phyloP scores from a whole-genome alignment of 2,797 vertebrate genomes.

The Trematomus bernacchii region DNA sequence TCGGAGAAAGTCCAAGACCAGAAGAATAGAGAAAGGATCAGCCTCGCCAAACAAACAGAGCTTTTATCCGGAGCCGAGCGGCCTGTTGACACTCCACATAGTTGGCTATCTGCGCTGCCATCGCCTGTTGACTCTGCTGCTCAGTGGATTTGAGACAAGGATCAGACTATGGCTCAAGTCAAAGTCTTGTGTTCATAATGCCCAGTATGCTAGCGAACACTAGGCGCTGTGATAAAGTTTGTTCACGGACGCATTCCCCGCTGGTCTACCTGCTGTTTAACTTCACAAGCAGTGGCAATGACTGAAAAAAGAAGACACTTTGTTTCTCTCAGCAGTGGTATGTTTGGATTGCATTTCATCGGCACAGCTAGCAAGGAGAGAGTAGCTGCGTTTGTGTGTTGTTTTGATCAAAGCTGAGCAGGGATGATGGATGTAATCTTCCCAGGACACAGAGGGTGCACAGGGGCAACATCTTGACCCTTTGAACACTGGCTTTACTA shows the following conservation, averaged over 20 bases:
- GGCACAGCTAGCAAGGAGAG: constrained; percentile 27
- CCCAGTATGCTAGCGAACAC: constrained; percentile 62
- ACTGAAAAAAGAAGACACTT: constrained; percentile 19
- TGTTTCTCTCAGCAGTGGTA: constrained; percentile 32
- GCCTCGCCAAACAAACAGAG: constrained; percentile 76
- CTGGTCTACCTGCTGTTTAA: constrained; percentile 65
- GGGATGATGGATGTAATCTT: constrained; percentile 63
- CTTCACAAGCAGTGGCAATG: constrained; percentile 52
- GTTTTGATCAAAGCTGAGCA: constrained; percentile 58
- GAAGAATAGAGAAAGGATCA: constrained; percentile 71
- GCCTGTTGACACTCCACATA: constrained; percentile 72
- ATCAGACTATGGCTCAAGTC: constrained; percentile 73
- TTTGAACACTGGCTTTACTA: constrained; percentile 9
- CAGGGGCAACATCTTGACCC: constrained; percentile 45
- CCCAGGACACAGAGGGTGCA: constrained; percentile 37
- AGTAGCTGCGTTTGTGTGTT: constrained; percentile 42
- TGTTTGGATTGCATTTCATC: constrained; percentile 55
- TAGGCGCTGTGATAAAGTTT: constrained; percentile 68
- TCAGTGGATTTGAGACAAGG: constrained; percentile 79
- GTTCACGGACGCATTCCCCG: constrained; percentile 25
- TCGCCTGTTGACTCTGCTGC: constrained; percentile 77
- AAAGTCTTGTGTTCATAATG: constrained; percentile 78
- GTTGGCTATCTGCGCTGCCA: constrained; percentile 65
- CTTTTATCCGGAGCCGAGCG: constrained; percentile 64
- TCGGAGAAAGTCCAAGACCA: constrained; percentile 64